Conservation (phyloP, 2,113 vertebrate genomes). For the Thinocorus orbignyianus region DNA sequence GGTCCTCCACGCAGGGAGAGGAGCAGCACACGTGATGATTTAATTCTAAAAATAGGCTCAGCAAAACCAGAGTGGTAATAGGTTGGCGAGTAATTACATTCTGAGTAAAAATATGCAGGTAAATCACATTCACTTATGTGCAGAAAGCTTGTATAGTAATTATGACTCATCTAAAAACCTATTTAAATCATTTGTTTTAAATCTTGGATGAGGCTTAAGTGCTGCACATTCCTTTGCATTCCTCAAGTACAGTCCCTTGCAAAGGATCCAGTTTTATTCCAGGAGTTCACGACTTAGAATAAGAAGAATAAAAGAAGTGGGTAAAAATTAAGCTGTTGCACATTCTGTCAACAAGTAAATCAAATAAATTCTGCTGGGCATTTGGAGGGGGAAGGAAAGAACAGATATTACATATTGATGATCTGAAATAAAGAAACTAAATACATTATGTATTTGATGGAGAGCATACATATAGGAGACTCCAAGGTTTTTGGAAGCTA, state of each 20-base stretch:
- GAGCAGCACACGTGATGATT: background rate
- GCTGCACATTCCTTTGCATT: background rate
- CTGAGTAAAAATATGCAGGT: slow-evolving; percentile 30
- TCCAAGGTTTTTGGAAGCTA: background rate
- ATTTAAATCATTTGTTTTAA: slow-evolving; percentile 29
- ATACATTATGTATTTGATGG: background rate
- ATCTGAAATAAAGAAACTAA: background rate
- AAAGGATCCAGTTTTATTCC: background rate
- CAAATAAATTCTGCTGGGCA: background rate
- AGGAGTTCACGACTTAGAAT: background rate
- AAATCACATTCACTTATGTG: slow-evolving; percentile 18
- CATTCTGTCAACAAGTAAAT: background rate
- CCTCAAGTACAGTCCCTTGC: background rate
- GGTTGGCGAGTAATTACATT: slow-evolving; percentile 37
- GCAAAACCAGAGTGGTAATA: background rate
- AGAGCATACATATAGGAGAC: background rate
- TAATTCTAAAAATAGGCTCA: slow-evolving; percentile 20
- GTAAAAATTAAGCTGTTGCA: background rate
- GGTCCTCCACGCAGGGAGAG: background rate
- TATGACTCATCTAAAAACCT: slow-evolving; percentile 3
- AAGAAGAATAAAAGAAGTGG: background rate
- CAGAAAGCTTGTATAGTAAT: slow-evolving; percentile 18
- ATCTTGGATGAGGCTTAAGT: background rate
- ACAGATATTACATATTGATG: background rate
- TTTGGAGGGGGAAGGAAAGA: background rate